Evolutionary conservation across 64 coral and sea anemone species (phyloP), one percentile per base, ranked within the genome.

Genomic region (Dendrophyllia cribrosa): DNA sequence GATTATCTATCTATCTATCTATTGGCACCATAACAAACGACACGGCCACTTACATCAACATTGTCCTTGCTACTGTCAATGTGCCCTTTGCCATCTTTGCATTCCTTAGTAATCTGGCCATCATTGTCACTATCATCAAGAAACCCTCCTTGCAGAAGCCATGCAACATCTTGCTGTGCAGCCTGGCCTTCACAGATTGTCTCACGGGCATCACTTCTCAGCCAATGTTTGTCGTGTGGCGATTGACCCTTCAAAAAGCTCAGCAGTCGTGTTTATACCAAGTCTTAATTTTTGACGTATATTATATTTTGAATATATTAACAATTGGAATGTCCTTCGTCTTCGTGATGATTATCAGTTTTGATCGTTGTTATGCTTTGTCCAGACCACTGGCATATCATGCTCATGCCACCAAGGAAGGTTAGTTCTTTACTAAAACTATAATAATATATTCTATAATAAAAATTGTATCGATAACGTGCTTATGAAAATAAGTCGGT

Each of bases 31-130:
- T 1, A 12, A 56, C 3, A 5, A 56, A 56, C 5, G 53, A 56
- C 53, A 56, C 53, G 53, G 53, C 5, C 12, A 12, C 53, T 6
- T 56, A 9, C 53, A 56, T 56, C 7, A 56, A 56, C 53, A 56
- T 56, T 56, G 7, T 6, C 7, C 53, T 56, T 12, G 53, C 53
- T 56, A 12, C 5, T 56, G 53, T 56, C 53, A 56, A 56, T 56
- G 53, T 7, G 12, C 12, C 53, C 12, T 56, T 1, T 14, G 50
- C 51, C 51, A 53, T 56, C 20, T 78, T 78, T 78, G 76, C 76
- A 52, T 78, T 78, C 76, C n/a, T 78, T 78, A 78, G 76, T 78
- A 78, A 78, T 51, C 51, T 78, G 51, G 76, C 76, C 52, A 58
- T 78, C 20, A 59, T 78, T 58, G 21, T 78, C 52, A 24, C 76